Percentiles rank a stretch among this genome's conserved stretches.
phyloP scores from a whole-genome alignment of 2,888 invertebrate species.

The Conus canariensis region DNA sequence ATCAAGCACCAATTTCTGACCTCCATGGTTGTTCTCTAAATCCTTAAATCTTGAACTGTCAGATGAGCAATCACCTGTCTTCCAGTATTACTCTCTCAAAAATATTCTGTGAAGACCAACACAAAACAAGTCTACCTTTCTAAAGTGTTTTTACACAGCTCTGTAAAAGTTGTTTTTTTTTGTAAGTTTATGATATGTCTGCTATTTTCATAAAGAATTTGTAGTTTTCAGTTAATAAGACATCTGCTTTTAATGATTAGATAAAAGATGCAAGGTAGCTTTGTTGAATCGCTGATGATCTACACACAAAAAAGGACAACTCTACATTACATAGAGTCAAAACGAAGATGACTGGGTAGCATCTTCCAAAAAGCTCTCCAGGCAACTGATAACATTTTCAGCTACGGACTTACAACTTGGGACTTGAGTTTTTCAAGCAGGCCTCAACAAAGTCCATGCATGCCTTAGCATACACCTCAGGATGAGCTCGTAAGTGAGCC shows the following conservation, averaged over 20 bases:
- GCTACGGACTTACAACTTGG: not conserved
- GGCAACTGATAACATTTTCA: not conserved
- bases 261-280: not conserved
- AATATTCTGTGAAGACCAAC: no score
- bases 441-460: slow-evolving; percentile 63
- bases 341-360: not conserved
- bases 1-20: no score
- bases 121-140: no score
- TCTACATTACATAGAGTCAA: not conserved
- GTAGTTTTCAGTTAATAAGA: no score
- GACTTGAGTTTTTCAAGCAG: not conserved
- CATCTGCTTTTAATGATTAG: not conserved
- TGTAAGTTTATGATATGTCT: no score
- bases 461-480: slow-evolving; percentile 71
- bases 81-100: no score
- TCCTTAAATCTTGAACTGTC: no score
- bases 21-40: no score
- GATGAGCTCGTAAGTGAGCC: slow-evolving; percentile 85
- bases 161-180: no score
- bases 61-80: no score
- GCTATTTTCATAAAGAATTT: no score
- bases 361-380: not conserved
- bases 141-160: no score
- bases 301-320: not conserved
- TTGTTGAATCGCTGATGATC: not conserved